phyloP scores from a whole-genome alignment of 2,888 invertebrate genomes.

The Spisula solida region DNA sequence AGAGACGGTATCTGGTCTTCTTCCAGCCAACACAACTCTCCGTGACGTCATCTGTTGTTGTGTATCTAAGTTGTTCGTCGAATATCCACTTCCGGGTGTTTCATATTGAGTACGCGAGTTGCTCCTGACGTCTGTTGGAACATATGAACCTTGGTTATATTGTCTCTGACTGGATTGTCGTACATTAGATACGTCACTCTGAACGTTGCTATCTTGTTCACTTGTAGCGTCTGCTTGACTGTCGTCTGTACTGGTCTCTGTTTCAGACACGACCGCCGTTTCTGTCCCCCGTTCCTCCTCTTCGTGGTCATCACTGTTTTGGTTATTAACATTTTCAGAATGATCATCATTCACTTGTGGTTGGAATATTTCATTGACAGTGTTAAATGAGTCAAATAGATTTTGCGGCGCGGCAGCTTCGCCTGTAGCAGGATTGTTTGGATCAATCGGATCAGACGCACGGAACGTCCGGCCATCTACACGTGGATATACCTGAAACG shows the following conservation, averaged over 20 bases:
- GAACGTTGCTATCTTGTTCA: background rate
- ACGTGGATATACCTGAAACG: conserved; percentile 47
- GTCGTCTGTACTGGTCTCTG: background rate
- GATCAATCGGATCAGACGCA: conserved; percentile 64
- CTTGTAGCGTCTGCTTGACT: background rate
- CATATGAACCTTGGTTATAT: background rate
- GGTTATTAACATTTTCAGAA: background rate
- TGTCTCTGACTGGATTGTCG: background rate
- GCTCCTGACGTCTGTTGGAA: background rate
- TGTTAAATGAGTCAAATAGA: conserved; percentile 55
- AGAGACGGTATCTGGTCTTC: conserved; percentile 29
- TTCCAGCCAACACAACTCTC: conserved; percentile 41
- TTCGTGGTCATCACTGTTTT: background rate
- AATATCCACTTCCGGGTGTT: conserved; percentile 5
- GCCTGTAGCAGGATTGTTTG: conserved; percentile 11
- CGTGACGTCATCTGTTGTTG: conserved; percentile 25
- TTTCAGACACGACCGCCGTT: background rate
- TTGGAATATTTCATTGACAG: conserved; percentile 61
- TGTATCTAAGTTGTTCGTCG: background rate
- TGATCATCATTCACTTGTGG: conserved; percentile 55
- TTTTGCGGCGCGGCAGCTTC: conserved; percentile 23
- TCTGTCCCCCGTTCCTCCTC: background rate
- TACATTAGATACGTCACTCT: background rate
- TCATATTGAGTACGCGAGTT: background rate
- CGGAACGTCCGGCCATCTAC: conserved; percentile 62